Percentiles rank a stretch among this genome's conserved stretches.
phyloP scores from a whole-genome alignment of 1,140 invertebrate genomes.

The Rhopalosiphum maidis region DNA sequence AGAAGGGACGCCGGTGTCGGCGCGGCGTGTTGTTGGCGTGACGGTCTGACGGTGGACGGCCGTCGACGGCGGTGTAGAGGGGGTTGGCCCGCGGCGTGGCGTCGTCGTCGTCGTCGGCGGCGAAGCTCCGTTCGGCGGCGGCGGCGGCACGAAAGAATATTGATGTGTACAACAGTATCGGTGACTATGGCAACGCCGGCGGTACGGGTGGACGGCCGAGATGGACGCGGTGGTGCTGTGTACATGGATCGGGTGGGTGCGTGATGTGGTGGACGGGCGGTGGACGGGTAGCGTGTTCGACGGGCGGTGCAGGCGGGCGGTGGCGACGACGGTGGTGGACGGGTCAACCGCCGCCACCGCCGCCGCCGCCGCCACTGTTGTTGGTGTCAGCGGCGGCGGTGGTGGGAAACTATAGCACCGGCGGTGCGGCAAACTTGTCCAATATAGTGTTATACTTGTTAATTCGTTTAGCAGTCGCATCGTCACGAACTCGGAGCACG shows the following conservation, averaged over 20 bases:
- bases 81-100: background rate
- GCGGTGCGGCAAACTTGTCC: conserved; percentile 55
- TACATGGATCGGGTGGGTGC: background rate
- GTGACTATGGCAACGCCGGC: conserved; percentile 37
- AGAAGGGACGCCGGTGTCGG: conserved; percentile 7
- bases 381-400: background rate
- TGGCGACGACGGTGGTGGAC: background rate
- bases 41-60: background rate
- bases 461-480: conserved; percentile 57
- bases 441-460: conserved; percentile 55
- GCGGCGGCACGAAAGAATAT: conserved; percentile 52
- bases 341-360: conserved; percentile 11
- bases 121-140: conserved; percentile 35
- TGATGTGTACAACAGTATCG: conserved; percentile 53
- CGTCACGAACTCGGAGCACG: conserved; percentile 54
- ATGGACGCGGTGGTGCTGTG: background rate
- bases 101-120: conserved; percentile 12
- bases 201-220: background rate
- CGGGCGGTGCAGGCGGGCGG: background rate
- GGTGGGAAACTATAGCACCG: background rate
- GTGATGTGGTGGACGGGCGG: background rate
- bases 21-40: background rate
- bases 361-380: background rate
- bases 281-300: background rate
- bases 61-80: background rate